Evolutionary conservation across 1,140 invertebrate species (phyloP), one percentile per base, ranked within the genome.

Genomic region (Dreissena rostriformis): DNA sequence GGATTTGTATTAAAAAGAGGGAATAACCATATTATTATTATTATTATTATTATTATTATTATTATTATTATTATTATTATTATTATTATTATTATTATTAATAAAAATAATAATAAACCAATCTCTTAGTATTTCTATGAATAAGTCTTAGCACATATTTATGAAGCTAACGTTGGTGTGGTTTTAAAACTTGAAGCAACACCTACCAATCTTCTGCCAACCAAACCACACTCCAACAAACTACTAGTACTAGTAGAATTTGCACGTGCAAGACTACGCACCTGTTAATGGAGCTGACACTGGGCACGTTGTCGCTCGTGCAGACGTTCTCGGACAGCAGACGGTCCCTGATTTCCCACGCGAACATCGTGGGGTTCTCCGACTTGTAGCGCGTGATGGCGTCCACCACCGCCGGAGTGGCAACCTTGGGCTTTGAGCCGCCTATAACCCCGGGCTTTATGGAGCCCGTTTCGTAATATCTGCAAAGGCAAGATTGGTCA

Each of bases 301-400:
- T 98, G 91, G 99, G 99, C 86, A 99, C 98, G 94, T 99, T 99
- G 93, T 99, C 99, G 93, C 98, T 97, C 75, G 98, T 98, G 94
- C 99, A 99, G 91, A 99, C 98, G 52, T 97, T 97, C 93, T 99
- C 99, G 1, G 98, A 96, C 75, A 99, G 95, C 87, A 99, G 95
- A 94, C 98, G 95, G 94, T 99, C 98, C 55, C 99, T 95, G 90
- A 99, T 99, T 94, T 99, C 99, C 99, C 99, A 99, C 4, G 99
- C 99, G 93, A 99, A 99, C 98, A 99, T 99, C 22, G 98, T 99
- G 0, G 99, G 99, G 94, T 99, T 99, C 93, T 99, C 98, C 83
- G 98, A 95, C 93, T 99, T 99, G 95, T 99, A 99, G 87, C 97
- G 97, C 1, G 98, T 97, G 86, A 99, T 99, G 63, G 98, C 98